A percentile compares a stretch with the other conserved stretches of the same genome.
Conservation (phyloP, 1,140 invertebrate genomes). For the Micrasema minimum region DNA sequence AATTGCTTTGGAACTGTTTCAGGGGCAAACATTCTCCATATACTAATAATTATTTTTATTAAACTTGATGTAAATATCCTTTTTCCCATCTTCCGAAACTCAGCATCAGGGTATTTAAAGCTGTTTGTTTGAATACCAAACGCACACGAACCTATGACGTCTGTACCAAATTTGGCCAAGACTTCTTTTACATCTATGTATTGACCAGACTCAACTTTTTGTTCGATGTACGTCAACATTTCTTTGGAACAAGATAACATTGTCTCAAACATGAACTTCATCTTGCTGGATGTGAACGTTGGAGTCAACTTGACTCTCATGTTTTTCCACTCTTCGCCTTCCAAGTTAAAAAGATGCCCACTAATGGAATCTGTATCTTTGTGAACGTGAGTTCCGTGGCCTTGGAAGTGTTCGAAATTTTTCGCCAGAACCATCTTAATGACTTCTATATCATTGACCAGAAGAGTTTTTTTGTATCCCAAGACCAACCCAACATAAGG, state of each 20-base stretch:
- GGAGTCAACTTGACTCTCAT: slow-evolving; percentile 67
- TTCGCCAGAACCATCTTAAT: slow-evolving; percentile 71
- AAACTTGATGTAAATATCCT: slow-evolving; percentile 46
- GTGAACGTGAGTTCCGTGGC: slow-evolving; percentile 63
- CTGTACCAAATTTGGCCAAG: slow-evolving; percentile 65
- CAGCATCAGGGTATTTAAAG: slow-evolving; percentile 64
- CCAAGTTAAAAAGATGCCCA: slow-evolving; percentile 61
- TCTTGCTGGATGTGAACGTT: slow-evolving; percentile 70
- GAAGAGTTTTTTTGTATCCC: background rate
- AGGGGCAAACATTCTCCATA: slow-evolving; percentile 48
- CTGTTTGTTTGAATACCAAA: slow-evolving; percentile 70
- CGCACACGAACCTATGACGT: slow-evolving; percentile 68
- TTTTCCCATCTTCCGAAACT: slow-evolving; percentile 64
- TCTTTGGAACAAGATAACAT: slow-evolving; percentile 58
- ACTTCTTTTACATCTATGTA: slow-evolving; percentile 65
- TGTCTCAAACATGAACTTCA: slow-evolving; percentile 67
- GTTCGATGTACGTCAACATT: slow-evolving; percentile 56
- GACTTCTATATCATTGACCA: slow-evolving; percentile 69
- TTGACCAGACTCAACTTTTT: slow-evolving; percentile 57
- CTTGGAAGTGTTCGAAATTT: slow-evolving; percentile 68
- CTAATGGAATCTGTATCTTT: slow-evolving; percentile 65
- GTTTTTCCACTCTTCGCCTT: slow-evolving; percentile 67
- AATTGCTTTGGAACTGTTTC: slow-evolving; percentile 24
- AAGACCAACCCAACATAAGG: slow-evolving; percentile 11
- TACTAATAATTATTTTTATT: slow-evolving; percentile 19